Base-by-base conservation (phyloP, 2,888 invertebrate genomes). In the Cybosia mesomella region DNA sequence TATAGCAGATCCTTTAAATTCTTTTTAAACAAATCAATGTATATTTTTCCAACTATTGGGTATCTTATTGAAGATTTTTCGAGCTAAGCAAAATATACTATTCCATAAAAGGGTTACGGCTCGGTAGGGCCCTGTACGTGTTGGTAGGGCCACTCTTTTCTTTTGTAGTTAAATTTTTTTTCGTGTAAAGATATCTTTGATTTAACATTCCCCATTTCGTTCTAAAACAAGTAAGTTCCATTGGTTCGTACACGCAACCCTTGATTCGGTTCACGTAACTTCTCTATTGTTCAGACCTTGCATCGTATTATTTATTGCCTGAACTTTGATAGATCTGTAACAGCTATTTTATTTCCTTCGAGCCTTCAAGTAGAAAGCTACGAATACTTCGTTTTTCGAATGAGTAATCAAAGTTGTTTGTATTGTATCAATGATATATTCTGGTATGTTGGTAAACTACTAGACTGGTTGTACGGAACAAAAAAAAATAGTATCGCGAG, bases 251-350 rank as follows among this genome's bases (percentile, higher is more conserved):
- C 28, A 24, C 13, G 22, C 22, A 24, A 15, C 28, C 9, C 15
- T 15, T 55, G 55, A 55, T 24, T 55, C 22, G 55, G 2, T 15
- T 55, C 24, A 24, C 24, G 24, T 15, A 55, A 15, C 15, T 55
- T 55, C 28, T 55, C 55, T 55, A 28, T 55, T 55, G 55, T 24
- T 55, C 55, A 28, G 22, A 4, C 24, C 13, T 55, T 18, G 28
- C 15, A 55, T 24, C 28, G 22, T 15, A 7, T 15, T 55, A 13
- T 24, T 49, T 49, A n/a, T 2, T 49, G 49, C n/a, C 49, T 49
- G 49, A 49, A n/a, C 49, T 49, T 49, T 49, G n/a, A 49, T 49
- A 49, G 49, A 49, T n/a, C 49, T 49, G 49, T n/a, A 43, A 43
- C 18, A 43, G 18, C 9, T 49, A 49, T 49, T 49, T 49, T 49